Evolutionary conservation across 2,113 vertebrate species (phyloP).

Genomic region (Dryoscopus gambensis): DNA sequence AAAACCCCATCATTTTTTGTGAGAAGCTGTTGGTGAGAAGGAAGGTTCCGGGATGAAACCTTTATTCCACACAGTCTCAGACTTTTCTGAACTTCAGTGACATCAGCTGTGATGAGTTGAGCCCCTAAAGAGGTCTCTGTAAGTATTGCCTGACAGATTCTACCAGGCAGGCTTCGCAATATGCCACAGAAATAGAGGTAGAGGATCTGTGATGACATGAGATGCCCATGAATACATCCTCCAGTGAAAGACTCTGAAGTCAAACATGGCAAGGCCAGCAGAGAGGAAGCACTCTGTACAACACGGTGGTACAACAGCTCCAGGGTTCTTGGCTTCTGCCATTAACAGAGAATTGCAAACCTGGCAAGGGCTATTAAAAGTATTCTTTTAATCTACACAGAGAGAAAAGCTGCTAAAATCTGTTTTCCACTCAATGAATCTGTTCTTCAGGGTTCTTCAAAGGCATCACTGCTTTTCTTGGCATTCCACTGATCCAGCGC

Average conservation of each 20-base stretch:
- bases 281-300: neutral
- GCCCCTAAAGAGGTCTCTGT: neutral
- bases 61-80: neutral
- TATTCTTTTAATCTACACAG: neutral
- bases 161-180: neutral
- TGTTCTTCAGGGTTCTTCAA: neutral
- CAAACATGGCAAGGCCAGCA: neutral
- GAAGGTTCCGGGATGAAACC: neutral
- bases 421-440: neutral
- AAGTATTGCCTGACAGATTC: neutral
- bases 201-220: neutral
- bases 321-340: neutral
- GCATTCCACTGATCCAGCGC: neutral
- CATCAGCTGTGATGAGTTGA: neutral
- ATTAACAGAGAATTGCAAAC: neutral
- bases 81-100: neutral
- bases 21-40: neutral
- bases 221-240: neutral
- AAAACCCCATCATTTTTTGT: neutral
- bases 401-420: neutral
- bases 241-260: neutral
- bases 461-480: neutral
- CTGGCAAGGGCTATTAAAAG: neutral
- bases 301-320: fast-evolving
- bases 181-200: neutral